Evolutionary conservation across 2,888 invertebrate genomes (phyloP), one percentile per base, ranked within the genome.

Genomic region (Melanostoma mellinum): DNA sequence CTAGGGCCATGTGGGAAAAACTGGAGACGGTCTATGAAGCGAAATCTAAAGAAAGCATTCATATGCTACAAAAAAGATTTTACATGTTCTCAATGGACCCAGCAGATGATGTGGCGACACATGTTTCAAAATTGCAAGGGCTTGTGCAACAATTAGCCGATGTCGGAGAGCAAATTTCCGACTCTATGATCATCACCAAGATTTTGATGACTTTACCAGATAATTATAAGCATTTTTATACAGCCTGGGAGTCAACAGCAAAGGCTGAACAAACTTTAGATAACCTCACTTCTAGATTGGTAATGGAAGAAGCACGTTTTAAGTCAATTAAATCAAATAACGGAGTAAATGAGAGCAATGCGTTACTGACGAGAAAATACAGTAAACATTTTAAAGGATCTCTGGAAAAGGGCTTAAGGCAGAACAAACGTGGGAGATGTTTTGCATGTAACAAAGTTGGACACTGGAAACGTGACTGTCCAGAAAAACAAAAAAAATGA

Each of bases 21-120:
- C 46, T 86, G 6, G 36, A 79, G 9, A 67, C 52, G 4, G 50
- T 89, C 0, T 89, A 87, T 63, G 89, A 89, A 53, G 87, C 87
- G 60, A 88, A 87, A 76, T 85, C 87, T 0, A 87, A 87, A 20
- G 87, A 87, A 2, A 88, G 79, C 44, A 74, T 89, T 3, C 88
- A 89, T 85, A 86, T 88, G 10, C 40, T 88, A 0, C 89, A 88
- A 55, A 88, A 89, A 55, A 52, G 86, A 5, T 86, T 85, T 68
- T 86, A 85, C 32, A 61, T 67, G n/a, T 81, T 75, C 52, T 71
- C 84, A 30, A 81, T 65, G 55, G 75, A 84, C 48, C 65, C 73
- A 4, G 56, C 56, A 40, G 81, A 78, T 46, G 53, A 72, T 48
- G 78, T 86, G 58, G 79, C 85, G 20, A 72, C 58, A 61, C 73